phyloP scores from a whole-genome alignment of 2,888 invertebrate species.

The Brenthis daphne region DNA sequence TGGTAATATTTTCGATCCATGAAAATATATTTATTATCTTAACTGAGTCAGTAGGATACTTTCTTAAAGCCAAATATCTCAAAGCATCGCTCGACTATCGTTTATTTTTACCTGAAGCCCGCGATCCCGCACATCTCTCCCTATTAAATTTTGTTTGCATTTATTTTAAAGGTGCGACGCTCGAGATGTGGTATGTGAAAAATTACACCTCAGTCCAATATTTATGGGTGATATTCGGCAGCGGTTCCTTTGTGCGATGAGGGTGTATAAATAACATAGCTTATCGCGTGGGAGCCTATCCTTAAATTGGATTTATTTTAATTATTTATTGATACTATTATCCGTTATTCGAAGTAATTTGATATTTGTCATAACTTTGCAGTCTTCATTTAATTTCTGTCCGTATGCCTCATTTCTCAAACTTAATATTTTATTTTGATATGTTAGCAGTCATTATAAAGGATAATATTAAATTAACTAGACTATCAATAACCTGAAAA shows the following conservation, averaged over 20 bases:
- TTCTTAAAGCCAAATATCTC: conserved; percentile 67
- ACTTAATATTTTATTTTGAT: background rate
- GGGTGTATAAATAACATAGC: conserved; percentile 82
- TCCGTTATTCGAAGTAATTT: conserved; percentile 36
- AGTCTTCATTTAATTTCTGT: conserved; percentile 19
- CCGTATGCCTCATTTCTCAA: conserved; percentile 2
- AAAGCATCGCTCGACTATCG: conserved; percentile 70
- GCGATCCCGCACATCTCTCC: conserved; percentile 81
- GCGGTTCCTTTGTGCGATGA: conserved; percentile 81
- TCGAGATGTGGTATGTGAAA: conserved; percentile 82
- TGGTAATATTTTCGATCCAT: conserved; percentile 25
- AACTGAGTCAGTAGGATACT: conserved; percentile 46
- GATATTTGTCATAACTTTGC: conserved; percentile 27
- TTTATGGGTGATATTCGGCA: conserved; percentile 83
- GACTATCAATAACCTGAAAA: no score
- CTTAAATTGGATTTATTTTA: conserved; percentile 80
- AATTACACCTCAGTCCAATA: conserved; percentile 83
- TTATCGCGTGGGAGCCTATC: conserved; percentile 82
- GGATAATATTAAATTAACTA: no score
- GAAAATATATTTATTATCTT: conserved; percentile 42
- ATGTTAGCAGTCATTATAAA: no score
- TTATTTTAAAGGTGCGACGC: conserved; percentile 83
- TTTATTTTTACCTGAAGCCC: conserved; percentile 80
- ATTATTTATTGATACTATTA: conserved; percentile 73
- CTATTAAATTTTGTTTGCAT: conserved; percentile 83